phyloP scores from a whole-genome alignment of 2,797 vertebrate species.

The Mallotus villosus region DNA sequence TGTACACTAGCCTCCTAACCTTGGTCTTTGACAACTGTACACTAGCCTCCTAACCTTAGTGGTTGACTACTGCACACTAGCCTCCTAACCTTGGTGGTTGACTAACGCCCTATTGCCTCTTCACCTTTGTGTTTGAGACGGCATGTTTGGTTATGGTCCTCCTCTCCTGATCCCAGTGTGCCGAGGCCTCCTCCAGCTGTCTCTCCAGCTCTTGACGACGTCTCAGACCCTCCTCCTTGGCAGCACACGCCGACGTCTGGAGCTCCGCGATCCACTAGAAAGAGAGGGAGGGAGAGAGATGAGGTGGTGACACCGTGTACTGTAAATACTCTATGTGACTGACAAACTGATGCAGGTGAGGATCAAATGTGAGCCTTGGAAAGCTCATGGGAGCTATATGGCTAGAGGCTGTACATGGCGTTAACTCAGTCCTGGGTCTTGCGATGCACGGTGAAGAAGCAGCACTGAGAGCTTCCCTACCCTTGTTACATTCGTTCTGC shows the following conservation, averaged over 20 bases:
- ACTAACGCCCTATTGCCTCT: background rate
- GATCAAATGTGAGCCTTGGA: no score
- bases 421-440: no score
- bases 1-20: no score
- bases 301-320: background rate
- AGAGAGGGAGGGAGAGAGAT: slow-evolving; percentile 10
- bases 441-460: no score
- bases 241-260: slow-evolving; percentile 75
- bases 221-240: slow-evolving; percentile 78
- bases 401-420: no score
- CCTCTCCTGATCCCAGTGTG: slow-evolving; percentile 84
- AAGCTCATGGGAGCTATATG: no score
- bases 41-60: background rate
- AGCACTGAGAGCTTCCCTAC: background rate
- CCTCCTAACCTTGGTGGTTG: no score
- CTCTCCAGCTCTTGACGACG: slow-evolving; percentile 77
- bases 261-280: slow-evolving; percentile 84
- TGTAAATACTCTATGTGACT: no score
- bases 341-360: no score
- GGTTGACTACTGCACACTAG: background rate
- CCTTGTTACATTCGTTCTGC: background rate
- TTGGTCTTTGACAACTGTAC: no score
- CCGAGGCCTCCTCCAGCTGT: slow-evolving; percentile 75
- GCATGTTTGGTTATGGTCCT: slow-evolving; percentile 74
- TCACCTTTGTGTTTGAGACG: slow-evolving; percentile 29